These are phyloP conservation scores for Triplophysa tibetana DNA, from an alignment of 2,113 vertebrate species.

Conservation along the genomic window DNA sequence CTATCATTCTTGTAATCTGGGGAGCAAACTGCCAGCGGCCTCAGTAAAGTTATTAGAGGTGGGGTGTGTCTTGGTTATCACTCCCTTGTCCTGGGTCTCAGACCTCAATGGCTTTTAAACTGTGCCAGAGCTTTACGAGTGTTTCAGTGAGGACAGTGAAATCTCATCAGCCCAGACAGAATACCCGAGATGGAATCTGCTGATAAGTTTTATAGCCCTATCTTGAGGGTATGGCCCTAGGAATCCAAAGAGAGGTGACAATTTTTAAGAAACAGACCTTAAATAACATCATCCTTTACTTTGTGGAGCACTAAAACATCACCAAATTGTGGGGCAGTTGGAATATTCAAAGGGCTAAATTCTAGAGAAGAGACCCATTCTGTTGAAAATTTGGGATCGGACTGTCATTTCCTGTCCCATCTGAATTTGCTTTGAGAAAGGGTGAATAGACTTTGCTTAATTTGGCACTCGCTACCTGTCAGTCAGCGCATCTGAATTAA, in stretches of 20 bases:
- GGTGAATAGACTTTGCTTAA: slow-evolving; percentile 18
- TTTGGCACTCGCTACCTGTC: slow-evolving; percentile 9
- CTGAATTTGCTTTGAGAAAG: slow-evolving; percentile 19
- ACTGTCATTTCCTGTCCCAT: slow-evolving; percentile 1
- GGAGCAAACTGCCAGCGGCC: slow-evolving; percentile 31
- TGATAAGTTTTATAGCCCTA: slow-evolving; percentile 58
- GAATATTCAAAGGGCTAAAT: not conserved
- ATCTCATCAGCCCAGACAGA: slow-evolving; percentile 59
- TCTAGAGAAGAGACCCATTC: slow-evolving; percentile 10
- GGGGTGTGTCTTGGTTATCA: slow-evolving; percentile 47
- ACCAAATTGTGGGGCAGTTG: not conserved
- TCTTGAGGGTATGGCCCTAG: slow-evolving; percentile 44
- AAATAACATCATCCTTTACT: not conserved
- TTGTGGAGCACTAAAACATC: slow-evolving; percentile 1
- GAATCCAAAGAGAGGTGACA: not conserved
- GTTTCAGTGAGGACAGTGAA: slow-evolving; percentile 54
- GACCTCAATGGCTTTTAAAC: slow-evolving; percentile 48
- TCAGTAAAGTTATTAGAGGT: slow-evolving; percentile 45
- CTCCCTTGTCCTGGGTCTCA: slow-evolving; percentile 18
- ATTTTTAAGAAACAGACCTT: not conserved
- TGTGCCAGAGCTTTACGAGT: slow-evolving; percentile 52
- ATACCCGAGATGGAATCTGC: slow-evolving; percentile 54
- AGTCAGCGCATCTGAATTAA: slow-evolving; percentile 6
- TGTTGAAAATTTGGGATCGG: not conserved
- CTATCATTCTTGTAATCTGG: slow-evolving; percentile 41